Percentiles rank a stretch among this genome's conserved stretches.
Conservation (phyloP, 1,140 invertebrate genomes). For the Drosophila sechellia region DNA sequence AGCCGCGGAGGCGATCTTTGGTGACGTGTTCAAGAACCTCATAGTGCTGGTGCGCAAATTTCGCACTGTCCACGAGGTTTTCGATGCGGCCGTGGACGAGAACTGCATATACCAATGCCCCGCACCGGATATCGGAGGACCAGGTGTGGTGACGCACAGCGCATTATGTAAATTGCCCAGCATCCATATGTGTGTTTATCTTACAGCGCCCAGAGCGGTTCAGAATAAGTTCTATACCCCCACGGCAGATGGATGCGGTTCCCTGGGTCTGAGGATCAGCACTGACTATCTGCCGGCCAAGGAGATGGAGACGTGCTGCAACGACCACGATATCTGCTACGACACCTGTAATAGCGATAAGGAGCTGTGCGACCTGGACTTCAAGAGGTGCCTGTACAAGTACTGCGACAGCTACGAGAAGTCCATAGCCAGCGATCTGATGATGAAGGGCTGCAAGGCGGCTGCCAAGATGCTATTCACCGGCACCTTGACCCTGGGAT, state of each 20-base stretch:
- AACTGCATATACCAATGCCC: slow-evolving; percentile 91
- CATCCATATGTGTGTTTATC: slow-evolving; percentile 11
- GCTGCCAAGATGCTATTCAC: slow-evolving; percentile 93
- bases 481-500: slow-evolving; percentile 92
- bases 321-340: slow-evolving; percentile 94
- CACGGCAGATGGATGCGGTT: slow-evolving; percentile 92
- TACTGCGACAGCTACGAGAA: slow-evolving; percentile 90
- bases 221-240: slow-evolving; percentile 90
- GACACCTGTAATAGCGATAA: slow-evolving; percentile 94
- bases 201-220: slow-evolving; percentile 88
- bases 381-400: slow-evolving; percentile 93
- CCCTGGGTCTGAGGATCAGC: slow-evolving; percentile 89
- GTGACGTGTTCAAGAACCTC: slow-evolving; percentile 90
- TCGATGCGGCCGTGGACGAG: slow-evolving; percentile 93
- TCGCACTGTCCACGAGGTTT: slow-evolving; percentile 91
- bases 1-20: slow-evolving; percentile 90
- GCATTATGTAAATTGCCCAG: slow-evolving; percentile 60
- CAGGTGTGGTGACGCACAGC: slow-evolving; percentile 58
- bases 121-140: slow-evolving; percentile 85
- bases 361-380: slow-evolving; percentile 93
- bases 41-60: slow-evolving; percentile 91
- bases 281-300: slow-evolving; percentile 90
- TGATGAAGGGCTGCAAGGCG: slow-evolving; percentile 91
- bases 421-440: slow-evolving; percentile 86
- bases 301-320: slow-evolving; percentile 93